Conservation (phyloP, 2,113 vertebrate genomes). For the Sphaerodactylus townsendi region DNA sequence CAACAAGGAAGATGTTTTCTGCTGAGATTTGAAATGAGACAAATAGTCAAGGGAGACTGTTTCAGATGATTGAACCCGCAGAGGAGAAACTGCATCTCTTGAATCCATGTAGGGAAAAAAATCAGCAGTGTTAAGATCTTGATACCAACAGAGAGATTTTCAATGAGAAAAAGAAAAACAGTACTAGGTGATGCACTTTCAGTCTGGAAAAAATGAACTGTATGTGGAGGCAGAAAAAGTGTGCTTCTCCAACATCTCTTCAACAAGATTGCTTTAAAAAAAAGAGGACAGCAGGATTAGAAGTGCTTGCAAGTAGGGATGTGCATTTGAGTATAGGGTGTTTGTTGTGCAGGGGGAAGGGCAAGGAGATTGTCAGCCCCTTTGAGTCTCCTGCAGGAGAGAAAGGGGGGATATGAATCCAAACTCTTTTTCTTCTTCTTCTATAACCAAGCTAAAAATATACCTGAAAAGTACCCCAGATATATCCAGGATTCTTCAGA, state of each 20-base stretch:
- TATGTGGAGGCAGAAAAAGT: background rate
- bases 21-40: constrained; percentile 39
- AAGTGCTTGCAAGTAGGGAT: too few species aligned
- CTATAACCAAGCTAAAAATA: too few species aligned
- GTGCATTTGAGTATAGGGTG: too few species aligned
- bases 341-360: too few species aligned
- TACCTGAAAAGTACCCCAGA: too few species aligned
- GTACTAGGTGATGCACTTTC: background rate
- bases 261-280: background rate
- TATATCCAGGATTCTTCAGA: too few species aligned
- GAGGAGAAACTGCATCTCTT: background rate
- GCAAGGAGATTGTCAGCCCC: too few species aligned
- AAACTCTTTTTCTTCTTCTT: too few species aligned
- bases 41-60: background rate
- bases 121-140: background rate
- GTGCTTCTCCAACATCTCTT: background rate
- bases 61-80: background rate
- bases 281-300: background rate
- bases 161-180: background rate
- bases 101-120: background rate
- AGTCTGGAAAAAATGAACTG: background rate
- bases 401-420: too few species aligned
- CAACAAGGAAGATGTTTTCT: constrained; percentile 31
- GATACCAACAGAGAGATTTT: background rate
- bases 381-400: too few species aligned